Evolutionary conservation across 2,797 vertebrate species (phyloP).

Genomic region (Tragopan temminckii): DNA sequence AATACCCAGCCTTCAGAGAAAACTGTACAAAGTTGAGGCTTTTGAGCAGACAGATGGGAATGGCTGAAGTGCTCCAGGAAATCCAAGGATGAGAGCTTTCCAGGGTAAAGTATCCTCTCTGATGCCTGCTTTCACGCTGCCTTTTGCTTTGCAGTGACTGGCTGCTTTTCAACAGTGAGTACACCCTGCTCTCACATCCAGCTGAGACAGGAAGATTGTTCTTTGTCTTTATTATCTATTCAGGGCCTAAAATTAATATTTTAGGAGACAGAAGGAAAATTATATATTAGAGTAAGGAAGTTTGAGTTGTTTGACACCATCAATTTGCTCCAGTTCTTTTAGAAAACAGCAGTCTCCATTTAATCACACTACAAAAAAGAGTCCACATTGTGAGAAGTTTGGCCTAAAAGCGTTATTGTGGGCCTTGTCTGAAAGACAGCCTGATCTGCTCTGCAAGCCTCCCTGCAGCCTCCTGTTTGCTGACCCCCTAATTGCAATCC

Average conservation of each 20-base stretch:
- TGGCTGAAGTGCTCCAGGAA: background rate
- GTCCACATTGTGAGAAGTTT: background rate
- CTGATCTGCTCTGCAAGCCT: accelerated
- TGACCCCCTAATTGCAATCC: background rate
- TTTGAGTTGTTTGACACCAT: background rate
- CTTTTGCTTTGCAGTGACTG: background rate
- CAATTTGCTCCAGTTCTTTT: background rate
- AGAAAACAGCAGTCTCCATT: background rate
- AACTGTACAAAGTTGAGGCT: background rate
- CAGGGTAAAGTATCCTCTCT: background rate
- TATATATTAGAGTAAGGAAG: background rate
- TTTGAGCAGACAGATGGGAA: background rate
- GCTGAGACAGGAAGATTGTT: background rate
- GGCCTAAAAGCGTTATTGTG: background rate
- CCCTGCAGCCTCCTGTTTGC: background rate
- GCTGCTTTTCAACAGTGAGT: background rate
- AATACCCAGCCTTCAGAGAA: background rate
- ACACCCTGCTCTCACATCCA: background rate
- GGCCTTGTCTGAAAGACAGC: background rate
- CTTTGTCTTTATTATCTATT: background rate
- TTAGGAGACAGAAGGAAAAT: background rate
- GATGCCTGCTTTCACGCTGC: background rate
- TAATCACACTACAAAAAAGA: background rate
- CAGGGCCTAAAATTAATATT: background rate
- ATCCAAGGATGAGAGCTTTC: background rate